Conservation (phyloP, 2,113 vertebrate species). For the Macroglossus sobrinus region DNA sequence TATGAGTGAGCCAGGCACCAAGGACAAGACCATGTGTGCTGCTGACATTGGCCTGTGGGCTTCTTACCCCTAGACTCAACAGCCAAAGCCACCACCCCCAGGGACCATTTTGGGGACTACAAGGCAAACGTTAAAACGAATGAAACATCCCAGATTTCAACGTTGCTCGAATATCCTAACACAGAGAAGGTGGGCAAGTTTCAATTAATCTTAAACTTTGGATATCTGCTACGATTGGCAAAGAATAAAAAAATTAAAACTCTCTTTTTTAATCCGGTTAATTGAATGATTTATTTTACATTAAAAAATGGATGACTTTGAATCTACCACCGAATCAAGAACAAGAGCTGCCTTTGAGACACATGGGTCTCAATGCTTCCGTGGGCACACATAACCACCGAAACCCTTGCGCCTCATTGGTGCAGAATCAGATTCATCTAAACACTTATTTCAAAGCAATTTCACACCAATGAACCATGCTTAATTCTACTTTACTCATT, state of each 20-base stretch:
- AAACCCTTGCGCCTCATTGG: too few relatives aligned
- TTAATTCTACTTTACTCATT: neutral
- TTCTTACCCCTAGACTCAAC: neutral
- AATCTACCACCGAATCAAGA: too few relatives aligned
- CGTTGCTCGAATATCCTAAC: too few relatives aligned
- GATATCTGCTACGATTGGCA: too few relatives aligned
- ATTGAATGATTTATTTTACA: neutral
- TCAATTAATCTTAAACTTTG: neutral
- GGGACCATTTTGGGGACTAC: neutral
- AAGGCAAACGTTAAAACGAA: neutral
- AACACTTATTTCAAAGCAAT: neutral
- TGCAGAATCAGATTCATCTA: neutral
- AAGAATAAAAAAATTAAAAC: neutral
- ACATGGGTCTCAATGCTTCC: too few relatives aligned
- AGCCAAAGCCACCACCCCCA: neutral
- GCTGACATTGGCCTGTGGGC: fast-evolving
- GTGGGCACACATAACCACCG: too few relatives aligned
- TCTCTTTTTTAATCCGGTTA: neutral
- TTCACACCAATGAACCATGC: neutral
- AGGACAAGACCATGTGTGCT: fast-evolving
- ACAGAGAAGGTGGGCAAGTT: neutral
- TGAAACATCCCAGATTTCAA: neutral
- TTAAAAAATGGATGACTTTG: neutral
- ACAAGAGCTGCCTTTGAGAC: neutral
- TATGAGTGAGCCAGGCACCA: neutral